Percentiles rank a stretch among this genome's conserved stretches.
Evolutionary conservation across 2,113 vertebrate genomes (phyloP).

Genomic region (Notarius quadriscutis): DNA sequence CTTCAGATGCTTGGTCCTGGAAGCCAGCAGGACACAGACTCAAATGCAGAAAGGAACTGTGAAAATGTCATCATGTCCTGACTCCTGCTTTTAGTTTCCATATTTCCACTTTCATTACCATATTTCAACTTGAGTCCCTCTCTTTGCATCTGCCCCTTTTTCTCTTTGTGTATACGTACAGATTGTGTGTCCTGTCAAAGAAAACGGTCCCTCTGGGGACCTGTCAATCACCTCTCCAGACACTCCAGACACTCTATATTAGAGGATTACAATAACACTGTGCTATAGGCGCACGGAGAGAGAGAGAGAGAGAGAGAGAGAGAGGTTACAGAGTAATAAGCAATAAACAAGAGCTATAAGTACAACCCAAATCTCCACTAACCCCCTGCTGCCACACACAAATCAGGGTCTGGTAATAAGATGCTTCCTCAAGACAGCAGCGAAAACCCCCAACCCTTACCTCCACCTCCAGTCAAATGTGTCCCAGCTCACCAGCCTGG

Average conservation of each 20-base stretch:
- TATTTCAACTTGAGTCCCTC: slow-evolving; percentile 40
- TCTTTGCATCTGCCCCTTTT: neutral
- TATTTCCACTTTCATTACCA: slow-evolving; percentile 33
- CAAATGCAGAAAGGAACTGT: neutral
- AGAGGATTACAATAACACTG: slow-evolving; percentile 1
- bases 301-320: neutral
- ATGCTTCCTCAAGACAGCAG: slow-evolving; percentile 1
- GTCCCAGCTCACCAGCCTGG: neutral
- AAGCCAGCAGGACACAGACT: neutral
- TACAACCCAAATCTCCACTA: slow-evolving; percentile 22
- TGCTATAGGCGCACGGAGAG: neutral
- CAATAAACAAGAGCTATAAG: slow-evolving; percentile 38
- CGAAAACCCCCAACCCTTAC: neutral
- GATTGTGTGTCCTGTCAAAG: slow-evolving; percentile 32
- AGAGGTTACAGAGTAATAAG: slow-evolving; percentile 28
- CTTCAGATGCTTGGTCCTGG: no score
- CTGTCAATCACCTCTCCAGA: slow-evolving; percentile 46
- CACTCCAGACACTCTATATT: slow-evolving; percentile 24
- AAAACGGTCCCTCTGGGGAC: slow-evolving; percentile 41
- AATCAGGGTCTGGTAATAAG: slow-evolving; percentile 11
- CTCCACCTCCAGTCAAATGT: slow-evolving; percentile 2
- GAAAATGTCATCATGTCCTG: slow-evolving; percentile 32
- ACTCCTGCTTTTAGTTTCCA: neutral
- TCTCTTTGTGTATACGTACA: neutral
- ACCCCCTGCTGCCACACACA: slow-evolving; percentile 31